Evolutionary conservation across 2,888 invertebrate species (phyloP), one percentile per base, ranked within the genome.

Genomic region (Hydropsyche betteni): DNA sequence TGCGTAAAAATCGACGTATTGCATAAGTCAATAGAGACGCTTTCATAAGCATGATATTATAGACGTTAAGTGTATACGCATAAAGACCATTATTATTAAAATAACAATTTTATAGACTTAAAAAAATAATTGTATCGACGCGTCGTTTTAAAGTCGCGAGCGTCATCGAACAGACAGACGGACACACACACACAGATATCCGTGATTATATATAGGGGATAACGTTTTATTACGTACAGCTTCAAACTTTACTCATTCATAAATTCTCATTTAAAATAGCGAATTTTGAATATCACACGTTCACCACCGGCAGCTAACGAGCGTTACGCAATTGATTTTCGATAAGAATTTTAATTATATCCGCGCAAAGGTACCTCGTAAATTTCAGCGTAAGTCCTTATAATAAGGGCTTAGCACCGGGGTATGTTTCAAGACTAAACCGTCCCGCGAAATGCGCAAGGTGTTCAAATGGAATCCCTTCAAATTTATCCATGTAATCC

Each of bases 331-430:
- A 64, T 64, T 64, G 64, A 64, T 64, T 64, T 64, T 64, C 64
- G 64, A 64, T 64, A 64, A 64, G 64, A 64, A 64, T 64, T 64
- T 64, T 64, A 64, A 64, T 64, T 64, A 64, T 64, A 64, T 64
- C 36, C 34, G 6, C 36, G 64, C 64, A n/a, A 34, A 36, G 64
- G 64, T 64, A 36, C 36, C n/a, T 36, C 64, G 64, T 64, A 64
- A 64, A 64, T 64, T 34, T 64, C 34, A 1, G 3, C 12, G n/a
- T 34, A 64, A 36, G 36, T 64, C 64, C 64, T 8, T 64, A 64
- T 64, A 64, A 64, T 64, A 64, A 36, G 36, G 64, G 36, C 34
- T 64, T 64, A 33, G n/a, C 36, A 61, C 34, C 3, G 12, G 36
- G 64, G 64, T 64, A 34, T 36, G 64, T 36, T 36, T 36, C 34